Evolutionary conservation across 2,888 invertebrate genomes (phyloP).

Genomic region (Petrolisthes cinctipes): DNA sequence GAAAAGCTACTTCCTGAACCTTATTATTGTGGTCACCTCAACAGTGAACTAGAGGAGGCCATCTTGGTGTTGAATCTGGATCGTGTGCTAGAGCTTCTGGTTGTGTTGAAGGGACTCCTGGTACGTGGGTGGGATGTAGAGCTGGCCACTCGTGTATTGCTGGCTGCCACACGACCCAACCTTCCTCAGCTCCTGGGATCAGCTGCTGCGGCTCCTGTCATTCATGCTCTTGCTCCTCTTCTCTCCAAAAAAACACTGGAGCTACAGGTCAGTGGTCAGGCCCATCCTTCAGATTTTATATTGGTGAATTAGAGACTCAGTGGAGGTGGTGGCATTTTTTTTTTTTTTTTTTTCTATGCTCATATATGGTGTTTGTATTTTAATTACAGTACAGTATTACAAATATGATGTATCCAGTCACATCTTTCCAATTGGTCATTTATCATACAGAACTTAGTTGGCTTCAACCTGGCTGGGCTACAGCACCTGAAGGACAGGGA

Average conservation of each 20-base stretch:
- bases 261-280: constrained; percentile 20
- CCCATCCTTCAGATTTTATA: too few species aligned
- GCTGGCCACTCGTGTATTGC: constrained; percentile 80
- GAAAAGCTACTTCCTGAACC: not conserved
- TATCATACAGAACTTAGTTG: constrained; percentile 54
- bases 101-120: constrained; percentile 79
- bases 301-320: too few species aligned
- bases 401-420: not conserved
- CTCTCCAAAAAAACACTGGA: constrained; percentile 39
- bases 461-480: constrained; percentile 63
- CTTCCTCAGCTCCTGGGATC: constrained; percentile 54
- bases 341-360: too few species aligned
- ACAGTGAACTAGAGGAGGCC: constrained; percentile 91
- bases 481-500: constrained; percentile 48
- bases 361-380: too few species aligned
- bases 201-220: not conserved
- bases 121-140: constrained; percentile 80
- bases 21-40: constrained; percentile 67
- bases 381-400: not conserved
- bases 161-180: constrained; percentile 75
- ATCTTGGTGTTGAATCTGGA: constrained; percentile 87
- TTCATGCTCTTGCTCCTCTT: constrained; percentile 37
- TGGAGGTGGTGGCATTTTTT: too few species aligned
- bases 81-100: constrained; percentile 83
- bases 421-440: not conserved